phyloP scores from a whole-genome alignment of 2,113 vertebrate genomes.

The Forbesichthys papilliferus region DNA sequence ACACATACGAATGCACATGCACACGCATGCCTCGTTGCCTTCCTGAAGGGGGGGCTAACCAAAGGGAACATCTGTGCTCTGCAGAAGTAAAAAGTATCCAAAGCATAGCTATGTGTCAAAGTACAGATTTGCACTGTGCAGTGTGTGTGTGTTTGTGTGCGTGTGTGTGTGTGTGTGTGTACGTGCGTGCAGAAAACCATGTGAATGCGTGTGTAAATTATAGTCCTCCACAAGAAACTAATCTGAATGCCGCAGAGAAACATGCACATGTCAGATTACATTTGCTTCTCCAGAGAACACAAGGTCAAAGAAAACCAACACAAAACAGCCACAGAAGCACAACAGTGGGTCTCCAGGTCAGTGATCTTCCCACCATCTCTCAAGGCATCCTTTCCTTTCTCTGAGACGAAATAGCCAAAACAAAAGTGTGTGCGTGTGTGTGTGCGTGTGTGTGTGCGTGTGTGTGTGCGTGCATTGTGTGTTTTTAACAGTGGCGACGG shows the following conservation, averaged over 20 bases:
- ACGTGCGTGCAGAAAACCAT: neutral
- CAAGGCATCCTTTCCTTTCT: neutral
- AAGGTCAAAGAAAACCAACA: neutral
- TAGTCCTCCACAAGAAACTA: conserved; percentile 1
- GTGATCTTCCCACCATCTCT: conserved; percentile 3
- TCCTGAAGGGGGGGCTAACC: conserved; percentile 14
- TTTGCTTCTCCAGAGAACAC: conserved; percentile 13
- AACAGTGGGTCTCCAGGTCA: neutral
- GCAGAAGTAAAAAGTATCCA: neutral
- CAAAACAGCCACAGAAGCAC: too few relatives aligned
- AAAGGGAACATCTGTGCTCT: conserved; percentile 13
- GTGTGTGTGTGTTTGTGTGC: neutral
- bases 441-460: neutral
- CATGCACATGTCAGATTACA: conserved; percentile 13
- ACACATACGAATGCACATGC: neutral
- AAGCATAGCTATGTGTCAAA: neutral
- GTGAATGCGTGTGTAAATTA: neutral
- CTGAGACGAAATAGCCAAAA: too few relatives aligned
- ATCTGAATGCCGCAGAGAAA: neutral
- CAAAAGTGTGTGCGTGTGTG: neutral
- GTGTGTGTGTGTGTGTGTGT: conserved; percentile 1
- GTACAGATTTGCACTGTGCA: neutral
- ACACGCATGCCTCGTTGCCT: neutral
- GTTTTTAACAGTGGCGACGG: conserved; percentile 3
- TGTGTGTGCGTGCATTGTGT: neutral